Evolutionary conservation across 2,113 vertebrate species (phyloP).

Genomic region (Scopus umbretta): DNA sequence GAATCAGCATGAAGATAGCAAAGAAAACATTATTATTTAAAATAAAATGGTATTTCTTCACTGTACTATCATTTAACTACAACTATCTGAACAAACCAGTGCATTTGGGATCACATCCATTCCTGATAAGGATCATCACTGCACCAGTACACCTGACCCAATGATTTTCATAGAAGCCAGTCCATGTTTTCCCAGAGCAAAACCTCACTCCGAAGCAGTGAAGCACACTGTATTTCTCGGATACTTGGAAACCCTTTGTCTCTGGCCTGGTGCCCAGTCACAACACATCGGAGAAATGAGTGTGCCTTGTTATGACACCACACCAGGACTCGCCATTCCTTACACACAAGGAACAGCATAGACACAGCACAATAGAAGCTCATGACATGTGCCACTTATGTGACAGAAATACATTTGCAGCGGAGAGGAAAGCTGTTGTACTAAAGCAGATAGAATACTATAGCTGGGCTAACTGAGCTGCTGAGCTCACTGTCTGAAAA

Average conservation of each 20-base stretch:
- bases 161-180: background rate
- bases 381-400: background rate
- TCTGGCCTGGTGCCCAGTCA: constrained; percentile 1
- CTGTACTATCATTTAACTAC: background rate
- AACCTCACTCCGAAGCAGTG: background rate
- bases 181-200: background rate
- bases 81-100: background rate
- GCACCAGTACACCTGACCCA: background rate
- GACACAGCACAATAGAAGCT: rapidly evolving
- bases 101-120: background rate
- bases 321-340: background rate
- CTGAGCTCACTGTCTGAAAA: background rate
- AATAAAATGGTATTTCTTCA: background rate
- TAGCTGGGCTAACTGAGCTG: background rate
- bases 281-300: background rate
- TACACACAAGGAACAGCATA: background rate
- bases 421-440: background rate
- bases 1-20: background rate
- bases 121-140: background rate
- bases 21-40: background rate
- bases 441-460: background rate
- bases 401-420: background rate
- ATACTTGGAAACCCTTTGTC: background rate
- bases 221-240: background rate
- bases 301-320: background rate